phyloP scores from a whole-genome alignment of 2,888 invertebrate genomes.

The Rhimphoctona megacephalus region DNA sequence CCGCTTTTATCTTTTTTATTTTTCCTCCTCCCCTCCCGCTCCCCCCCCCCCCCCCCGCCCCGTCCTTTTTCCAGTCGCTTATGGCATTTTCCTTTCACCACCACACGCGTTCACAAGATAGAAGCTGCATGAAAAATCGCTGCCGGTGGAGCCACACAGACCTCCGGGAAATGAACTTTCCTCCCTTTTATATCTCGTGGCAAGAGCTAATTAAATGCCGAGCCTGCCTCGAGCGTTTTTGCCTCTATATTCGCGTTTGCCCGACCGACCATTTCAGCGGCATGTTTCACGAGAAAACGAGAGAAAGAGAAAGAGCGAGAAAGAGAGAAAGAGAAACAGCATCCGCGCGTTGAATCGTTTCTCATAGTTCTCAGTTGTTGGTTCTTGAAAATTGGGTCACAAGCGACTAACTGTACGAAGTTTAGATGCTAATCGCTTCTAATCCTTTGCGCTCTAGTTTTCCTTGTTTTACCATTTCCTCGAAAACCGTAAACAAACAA shows the following conservation, averaged over 20 bases:
- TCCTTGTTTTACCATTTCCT: constrained; percentile 6
- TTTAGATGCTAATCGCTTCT: constrained; percentile 68
- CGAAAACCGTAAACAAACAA: constrained; percentile 23
- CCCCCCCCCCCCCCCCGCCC: neutral
- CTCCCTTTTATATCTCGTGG: constrained; percentile 66
- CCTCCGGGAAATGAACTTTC: constrained; percentile 68
- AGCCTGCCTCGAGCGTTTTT: constrained; percentile 54
- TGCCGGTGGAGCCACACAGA: constrained; percentile 45
- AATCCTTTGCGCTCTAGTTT: constrained; percentile 56
- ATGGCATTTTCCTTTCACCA: constrained; percentile 56
- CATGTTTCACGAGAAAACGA: constrained; percentile 48
- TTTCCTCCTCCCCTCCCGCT: neutral
- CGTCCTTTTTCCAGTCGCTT: constrained; percentile 1
- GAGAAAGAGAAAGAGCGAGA: constrained; percentile 1
- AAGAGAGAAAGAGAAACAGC: constrained; percentile 11
- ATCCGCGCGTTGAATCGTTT: constrained; percentile 57
- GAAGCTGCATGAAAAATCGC: constrained; percentile 64
- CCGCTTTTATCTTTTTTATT: constrained; percentile 3
- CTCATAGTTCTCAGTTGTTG: constrained; percentile 32
- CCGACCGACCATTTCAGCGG: constrained; percentile 44
- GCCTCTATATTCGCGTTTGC: constrained; percentile 44
- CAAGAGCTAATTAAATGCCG: constrained; percentile 69
- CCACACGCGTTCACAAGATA: constrained; percentile 4
- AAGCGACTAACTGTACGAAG: constrained; percentile 46
- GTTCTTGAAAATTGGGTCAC: constrained; percentile 65